Evolutionary conservation across 2,113 vertebrate genomes (phyloP).

Genomic region (Proterorhinus semilunaris): DNA sequence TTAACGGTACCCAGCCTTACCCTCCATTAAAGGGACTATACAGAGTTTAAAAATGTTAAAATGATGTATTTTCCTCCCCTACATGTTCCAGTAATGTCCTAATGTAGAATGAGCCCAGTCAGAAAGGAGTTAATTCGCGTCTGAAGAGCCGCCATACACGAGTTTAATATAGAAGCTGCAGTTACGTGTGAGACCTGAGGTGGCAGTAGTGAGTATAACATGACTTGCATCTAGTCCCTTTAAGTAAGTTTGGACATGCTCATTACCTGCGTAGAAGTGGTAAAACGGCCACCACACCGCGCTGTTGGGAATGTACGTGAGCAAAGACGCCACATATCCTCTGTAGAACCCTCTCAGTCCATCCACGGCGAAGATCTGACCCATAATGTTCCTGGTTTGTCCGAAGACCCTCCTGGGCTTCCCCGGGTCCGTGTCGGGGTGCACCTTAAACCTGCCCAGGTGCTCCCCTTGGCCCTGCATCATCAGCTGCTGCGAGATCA

Average conservation of each 20-base stretch:
- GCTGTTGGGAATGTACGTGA: constrained; percentile 98
- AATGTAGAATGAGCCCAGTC: too few relatives aligned
- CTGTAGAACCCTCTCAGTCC: constrained; percentile 92
- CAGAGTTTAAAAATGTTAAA: too few relatives aligned
- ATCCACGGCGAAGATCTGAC: constrained; percentile 88
- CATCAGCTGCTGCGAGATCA: constrained; percentile 98
- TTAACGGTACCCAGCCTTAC: too few relatives aligned
- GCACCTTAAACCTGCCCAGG: constrained; percentile 87
- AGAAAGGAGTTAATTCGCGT: too few relatives aligned
- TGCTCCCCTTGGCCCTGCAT: constrained; percentile 90
- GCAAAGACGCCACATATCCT: constrained; percentile 93
- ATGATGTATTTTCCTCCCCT: too few relatives aligned
- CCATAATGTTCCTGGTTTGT: constrained; percentile 88
- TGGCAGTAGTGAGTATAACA: too few relatives aligned
- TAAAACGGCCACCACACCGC: constrained; percentile 99
- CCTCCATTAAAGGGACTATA: too few relatives aligned
- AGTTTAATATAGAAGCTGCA: too few relatives aligned
- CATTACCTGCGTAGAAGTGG: constrained; percentile 92
- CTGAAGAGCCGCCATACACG: too few relatives aligned
- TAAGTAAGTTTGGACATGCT: background rate
- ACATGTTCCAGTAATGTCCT: too few relatives aligned
- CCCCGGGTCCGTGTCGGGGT: constrained; percentile 8
- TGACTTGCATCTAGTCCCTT: too few relatives aligned
- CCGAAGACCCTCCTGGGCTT: constrained; percentile 81
- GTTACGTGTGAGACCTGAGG: too few relatives aligned